These are phyloP conservation scores for Oligia fasciuncula DNA, from an alignment of 2,888 invertebrate genomes.

Conservation along the genomic window DNA sequence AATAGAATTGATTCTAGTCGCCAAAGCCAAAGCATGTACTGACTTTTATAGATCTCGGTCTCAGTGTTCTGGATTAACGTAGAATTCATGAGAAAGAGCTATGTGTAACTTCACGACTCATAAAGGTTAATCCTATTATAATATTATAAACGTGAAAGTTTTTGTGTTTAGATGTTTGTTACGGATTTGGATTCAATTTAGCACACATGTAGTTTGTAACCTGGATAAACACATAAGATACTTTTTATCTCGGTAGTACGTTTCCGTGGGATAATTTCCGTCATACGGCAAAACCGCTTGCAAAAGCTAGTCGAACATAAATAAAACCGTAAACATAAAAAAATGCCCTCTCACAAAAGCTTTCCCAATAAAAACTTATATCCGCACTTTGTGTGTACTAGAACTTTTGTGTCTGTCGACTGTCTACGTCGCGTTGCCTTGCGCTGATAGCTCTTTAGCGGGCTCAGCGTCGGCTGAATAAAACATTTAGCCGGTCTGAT, in stretches of 20 bases:
- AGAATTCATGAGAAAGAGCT: background rate
- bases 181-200: background rate
- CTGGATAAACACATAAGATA: background rate
- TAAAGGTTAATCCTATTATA: too few species aligned
- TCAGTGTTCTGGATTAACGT: too few species aligned
- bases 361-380: constrained; percentile 1
- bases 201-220: background rate
- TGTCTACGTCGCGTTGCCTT: constrained; percentile 10
- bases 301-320: background rate
- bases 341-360: background rate
- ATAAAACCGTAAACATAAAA: constrained; percentile 1
- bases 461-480: constrained; percentile 56
- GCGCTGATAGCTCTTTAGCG: constrained; percentile 50
- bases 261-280: background rate
- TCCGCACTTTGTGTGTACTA: background rate
- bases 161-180: too few species aligned
- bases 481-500: constrained; percentile 62
- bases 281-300: background rate
- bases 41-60: too few species aligned
- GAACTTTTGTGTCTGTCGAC: constrained; percentile 22
- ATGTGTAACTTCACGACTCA: background rate
- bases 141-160: too few species aligned
- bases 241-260: background rate
- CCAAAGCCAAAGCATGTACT: too few species aligned
- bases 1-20: too few species aligned